Evolutionary conservation across 2,888 invertebrate species (phyloP), one percentile per base, ranked within the genome.

Genomic region (Trachelus tabidus): DNA sequence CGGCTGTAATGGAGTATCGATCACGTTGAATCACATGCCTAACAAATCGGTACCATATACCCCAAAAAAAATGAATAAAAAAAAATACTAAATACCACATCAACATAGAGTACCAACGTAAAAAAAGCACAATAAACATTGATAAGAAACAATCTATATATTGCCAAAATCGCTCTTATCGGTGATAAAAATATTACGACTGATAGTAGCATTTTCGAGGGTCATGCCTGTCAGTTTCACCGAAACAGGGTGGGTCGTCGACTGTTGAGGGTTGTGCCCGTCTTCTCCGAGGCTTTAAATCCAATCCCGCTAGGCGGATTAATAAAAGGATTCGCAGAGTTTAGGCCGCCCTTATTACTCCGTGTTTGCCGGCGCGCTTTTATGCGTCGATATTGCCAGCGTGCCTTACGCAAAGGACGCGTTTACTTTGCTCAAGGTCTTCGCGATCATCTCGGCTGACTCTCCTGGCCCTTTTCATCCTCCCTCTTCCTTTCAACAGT

Each of bases 251-350:
- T 15, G 40, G 40, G 2, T 23, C 15, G 40, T 40, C 15, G 40
- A 6, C 40, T 40, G 40, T 23, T 15, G 40, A 56, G 40, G 40
- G 40, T 9, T 23, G 9, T 23, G 23, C 40, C 40, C 71, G 71
- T 31, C 71, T 31, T 12, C 71, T 71, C 78, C 80, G 81, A 81
- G 85, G 85, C 87, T 89, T 87, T 86, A 89, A 90, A 90, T 90
- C 90, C 90, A 89, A 90, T 90, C 89, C 88, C 84, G 88, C 87
- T 86, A 88, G 85, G 88, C 86, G 87, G 90, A 90, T 90, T 90
- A 90, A 90, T 90, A 89, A 90, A 89, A 90, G 90, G 88, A 90
- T 90, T 90, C 89, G 84, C 87, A 86, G 86, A 90, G 89, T 89
- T 90, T 89, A 88, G 89, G 88, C 85, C 88, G 88, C 86, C 88